phyloP scores from a whole-genome alignment of 2,797 vertebrate genomes.

The Amniataba percoides region DNA sequence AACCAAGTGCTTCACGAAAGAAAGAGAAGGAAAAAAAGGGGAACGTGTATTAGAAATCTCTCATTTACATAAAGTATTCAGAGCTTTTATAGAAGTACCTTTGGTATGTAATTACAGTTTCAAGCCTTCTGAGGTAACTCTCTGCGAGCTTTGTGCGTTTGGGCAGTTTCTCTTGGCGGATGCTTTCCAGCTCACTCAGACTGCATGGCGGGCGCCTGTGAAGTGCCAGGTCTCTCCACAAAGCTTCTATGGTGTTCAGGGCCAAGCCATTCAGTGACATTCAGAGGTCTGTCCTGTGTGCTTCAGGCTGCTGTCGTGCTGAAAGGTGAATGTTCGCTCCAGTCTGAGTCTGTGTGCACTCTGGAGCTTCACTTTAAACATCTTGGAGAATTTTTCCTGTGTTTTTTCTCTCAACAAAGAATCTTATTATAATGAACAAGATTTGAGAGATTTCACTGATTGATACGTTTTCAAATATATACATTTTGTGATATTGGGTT shows the following conservation, averaged over 20 bases:
- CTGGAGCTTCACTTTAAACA: neutral
- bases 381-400: neutral
- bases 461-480: neutral
- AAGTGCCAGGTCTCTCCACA: slow-evolving; percentile 5
- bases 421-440: neutral
- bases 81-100: neutral
- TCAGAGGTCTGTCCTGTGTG: neutral
- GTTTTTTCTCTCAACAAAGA: neutral
- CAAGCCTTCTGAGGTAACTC: neutral
- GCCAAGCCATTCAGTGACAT: slow-evolving; percentile 16
- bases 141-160: slow-evolving; percentile 1
- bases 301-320: neutral
- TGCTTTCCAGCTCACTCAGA: slow-evolving; percentile 6
- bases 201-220: neutral
- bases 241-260: slow-evolving; percentile 19
- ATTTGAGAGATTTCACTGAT: neutral
- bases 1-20: neutral
- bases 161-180: neutral
- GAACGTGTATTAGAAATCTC: no score
- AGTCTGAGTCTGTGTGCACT: neutral
- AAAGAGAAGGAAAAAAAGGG: neutral
- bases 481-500: neutral
- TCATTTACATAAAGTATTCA: neutral
- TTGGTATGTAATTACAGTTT: neutral
- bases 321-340: neutral